These are phyloP conservation scores for Amphimallon solstitiale DNA, from an alignment of 2,888 invertebrate genomes.

Conservation along the genomic window DNA sequence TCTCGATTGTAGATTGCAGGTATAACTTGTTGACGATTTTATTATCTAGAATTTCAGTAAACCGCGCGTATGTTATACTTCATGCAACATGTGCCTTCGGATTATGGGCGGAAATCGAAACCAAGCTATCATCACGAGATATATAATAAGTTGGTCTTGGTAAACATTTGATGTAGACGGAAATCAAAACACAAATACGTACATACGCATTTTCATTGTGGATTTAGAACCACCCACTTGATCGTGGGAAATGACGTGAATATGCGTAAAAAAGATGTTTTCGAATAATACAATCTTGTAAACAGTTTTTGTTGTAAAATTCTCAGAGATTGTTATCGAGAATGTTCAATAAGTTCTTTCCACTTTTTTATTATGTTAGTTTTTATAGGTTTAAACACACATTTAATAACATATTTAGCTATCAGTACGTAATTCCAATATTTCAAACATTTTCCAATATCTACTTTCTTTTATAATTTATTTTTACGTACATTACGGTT, in stretches of 20 bases:
- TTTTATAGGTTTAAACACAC: too few species aligned
- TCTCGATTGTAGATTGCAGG: conserved; percentile 20
- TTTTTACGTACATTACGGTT: too few species aligned
- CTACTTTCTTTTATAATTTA: too few species aligned
- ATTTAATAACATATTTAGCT: too few species aligned
- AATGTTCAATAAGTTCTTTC: too few species aligned
- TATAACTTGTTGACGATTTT: conserved; percentile 1
- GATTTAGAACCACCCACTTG: conserved; percentile 27
- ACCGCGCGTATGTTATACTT: too few species aligned
- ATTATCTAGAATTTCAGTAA: too few species aligned
- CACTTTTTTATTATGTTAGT: too few species aligned
- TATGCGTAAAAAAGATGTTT: conserved; percentile 20
- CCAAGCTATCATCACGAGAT: conserved; percentile 3
- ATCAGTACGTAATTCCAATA: too few species aligned
- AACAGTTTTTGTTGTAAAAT: conserved; percentile 1
- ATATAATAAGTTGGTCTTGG: too few species aligned
- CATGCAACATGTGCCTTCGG: background rate
- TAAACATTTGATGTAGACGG: conserved; percentile 22
- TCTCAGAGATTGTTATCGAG: too few species aligned
- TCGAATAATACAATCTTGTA: conserved; percentile 4
- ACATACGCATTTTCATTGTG: conserved; percentile 15
- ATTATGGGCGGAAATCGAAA: background rate
- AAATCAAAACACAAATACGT: conserved; percentile 23
- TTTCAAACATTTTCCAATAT: too few species aligned
- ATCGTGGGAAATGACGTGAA: conserved; percentile 15